Conservation (phyloP, 2,797 vertebrate genomes). For the Aphelocoma californica region DNA sequence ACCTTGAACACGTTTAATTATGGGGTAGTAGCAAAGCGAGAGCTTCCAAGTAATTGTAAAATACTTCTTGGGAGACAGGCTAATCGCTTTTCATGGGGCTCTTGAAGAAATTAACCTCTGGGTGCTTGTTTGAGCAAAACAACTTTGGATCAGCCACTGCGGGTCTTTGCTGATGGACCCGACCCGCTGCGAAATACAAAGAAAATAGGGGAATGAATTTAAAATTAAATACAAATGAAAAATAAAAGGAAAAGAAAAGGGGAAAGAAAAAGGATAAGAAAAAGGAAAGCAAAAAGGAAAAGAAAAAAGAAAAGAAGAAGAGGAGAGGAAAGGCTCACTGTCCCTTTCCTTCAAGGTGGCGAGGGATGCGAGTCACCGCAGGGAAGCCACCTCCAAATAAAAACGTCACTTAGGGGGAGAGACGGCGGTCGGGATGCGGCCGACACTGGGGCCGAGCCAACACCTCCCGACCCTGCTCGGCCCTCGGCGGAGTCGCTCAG, state of each 20-base stretch:
- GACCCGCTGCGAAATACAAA: not conserved
- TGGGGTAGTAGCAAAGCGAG: constrained; percentile 35
- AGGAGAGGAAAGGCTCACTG: not conserved
- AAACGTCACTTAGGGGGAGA: not conserved
- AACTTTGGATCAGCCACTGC: not conserved
- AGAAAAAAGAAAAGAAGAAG: not conserved
- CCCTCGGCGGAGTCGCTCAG: not conserved
- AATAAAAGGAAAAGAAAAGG: not conserved
- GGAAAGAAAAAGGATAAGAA: not conserved
- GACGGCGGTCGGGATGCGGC: not conserved
- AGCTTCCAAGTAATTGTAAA: constrained; percentile 67
- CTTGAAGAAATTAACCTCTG: constrained; percentile 50
- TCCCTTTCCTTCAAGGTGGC: not conserved
- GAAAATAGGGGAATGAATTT: not conserved
- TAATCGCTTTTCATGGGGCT: constrained; percentile 64
- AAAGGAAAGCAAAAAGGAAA: not conserved
- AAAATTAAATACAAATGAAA: not conserved
- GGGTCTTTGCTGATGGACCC: not conserved
- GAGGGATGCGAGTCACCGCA: not conserved
- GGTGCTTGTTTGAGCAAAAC: constrained; percentile 28
- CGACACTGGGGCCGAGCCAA: not conserved
- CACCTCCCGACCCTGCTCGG: not conserved
- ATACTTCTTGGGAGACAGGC: constrained; percentile 63
- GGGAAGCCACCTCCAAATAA: not conserved
- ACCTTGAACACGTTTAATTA: constrained; percentile 63